Evolutionary conservation across 2,888 invertebrate species (phyloP).

Genomic region (Trileptium ribeirensis): DNA sequence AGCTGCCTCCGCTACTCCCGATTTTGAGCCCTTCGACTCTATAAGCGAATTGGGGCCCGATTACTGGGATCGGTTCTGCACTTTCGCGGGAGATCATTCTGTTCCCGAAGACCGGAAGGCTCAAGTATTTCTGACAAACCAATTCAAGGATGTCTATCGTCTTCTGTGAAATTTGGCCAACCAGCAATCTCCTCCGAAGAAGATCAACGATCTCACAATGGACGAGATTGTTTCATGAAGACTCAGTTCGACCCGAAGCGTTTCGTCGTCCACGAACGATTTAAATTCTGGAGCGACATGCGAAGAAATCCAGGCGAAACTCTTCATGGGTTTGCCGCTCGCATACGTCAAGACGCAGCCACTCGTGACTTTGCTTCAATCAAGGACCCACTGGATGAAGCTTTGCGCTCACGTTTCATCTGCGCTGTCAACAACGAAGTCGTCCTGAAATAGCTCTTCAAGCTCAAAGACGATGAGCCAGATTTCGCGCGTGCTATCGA

Average conservation of each 20-base stretch:
- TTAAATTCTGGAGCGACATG: constrained; percentile 34
- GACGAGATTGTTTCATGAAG: constrained; percentile 12
- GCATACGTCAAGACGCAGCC: constrained; percentile 33
- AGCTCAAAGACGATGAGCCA: constrained; percentile 29
- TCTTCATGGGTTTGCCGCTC: constrained; percentile 29
- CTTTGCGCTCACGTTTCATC: constrained; percentile 33
- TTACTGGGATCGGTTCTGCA: constrained; percentile 12
- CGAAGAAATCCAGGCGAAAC: constrained; percentile 33
- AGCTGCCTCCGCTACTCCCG: background rate
- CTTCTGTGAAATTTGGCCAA: background rate
- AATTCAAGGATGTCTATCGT: constrained; percentile 27
- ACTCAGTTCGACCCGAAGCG: constrained; percentile 26
- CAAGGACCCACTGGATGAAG: constrained; percentile 34
- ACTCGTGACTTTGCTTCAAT: constrained; percentile 33
- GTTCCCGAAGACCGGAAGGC: constrained; percentile 7
- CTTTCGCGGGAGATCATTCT: constrained; percentile 12
- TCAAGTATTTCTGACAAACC: constrained; percentile 10
- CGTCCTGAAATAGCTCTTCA: constrained; percentile 31
- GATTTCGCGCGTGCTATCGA: constrained; percentile 27
- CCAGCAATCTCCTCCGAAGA: background rate
- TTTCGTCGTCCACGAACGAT: constrained; percentile 31
- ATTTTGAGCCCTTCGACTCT: constrained; percentile 23
- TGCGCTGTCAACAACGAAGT: constrained; percentile 31
- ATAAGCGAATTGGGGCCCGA: constrained; percentile 19
- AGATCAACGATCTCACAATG: background rate